Base-by-base conservation (phyloP, 2,888 invertebrate species). In the Cephus runcator region DNA sequence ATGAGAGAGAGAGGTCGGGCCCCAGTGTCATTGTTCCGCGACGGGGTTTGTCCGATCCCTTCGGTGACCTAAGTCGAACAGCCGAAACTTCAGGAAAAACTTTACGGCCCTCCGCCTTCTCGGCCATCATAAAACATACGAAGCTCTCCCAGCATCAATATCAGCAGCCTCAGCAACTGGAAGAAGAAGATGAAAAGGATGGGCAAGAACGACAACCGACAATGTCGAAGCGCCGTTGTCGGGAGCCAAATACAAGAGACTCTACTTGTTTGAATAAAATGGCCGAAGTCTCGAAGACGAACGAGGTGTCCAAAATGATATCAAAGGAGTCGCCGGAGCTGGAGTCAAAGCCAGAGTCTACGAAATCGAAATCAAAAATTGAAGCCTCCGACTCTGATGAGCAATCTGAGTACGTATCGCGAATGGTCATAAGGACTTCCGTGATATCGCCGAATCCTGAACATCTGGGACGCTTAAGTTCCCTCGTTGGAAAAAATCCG, bases 371-470 rank as follows among this genome's bases (percentile, higher is more conserved):
- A 69, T 69, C 9, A 40, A 69, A 35, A 34, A n/a, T 69, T 36
- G 1, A 77, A 34, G 6, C 33, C 6, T 2, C 56, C 56, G 56
- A 56, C 56, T 56, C 56, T 9, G 56, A 56, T 23, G 56, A 56
- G 56, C 56, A 56, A 56, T 56, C 83, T 9, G 85, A 88, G 56
- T 87, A 86, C 36, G 79, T 88, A 69, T 91, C 93, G 0, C 92
- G 92, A 31, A 90, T 93, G 91, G 89, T 93, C 23, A 92, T 92
- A 80, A 87, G 92, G 80, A 93, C 93, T 0, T 93, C 93, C 2
- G 93, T 93, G 1, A 93, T 93, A 80, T 93, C 93, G 0, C 93
- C 93, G 12, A 93, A 93, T 87, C 93, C 93, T n/a, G 93, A 93
- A 86, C 92, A 90, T 76, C 80, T 88, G 12, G 75, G 73, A 68